Evolutionary conservation across 2,797 vertebrate species (phyloP), one percentile per base, ranked within the genome.

Genomic region (Xenopus petersii): DNA sequence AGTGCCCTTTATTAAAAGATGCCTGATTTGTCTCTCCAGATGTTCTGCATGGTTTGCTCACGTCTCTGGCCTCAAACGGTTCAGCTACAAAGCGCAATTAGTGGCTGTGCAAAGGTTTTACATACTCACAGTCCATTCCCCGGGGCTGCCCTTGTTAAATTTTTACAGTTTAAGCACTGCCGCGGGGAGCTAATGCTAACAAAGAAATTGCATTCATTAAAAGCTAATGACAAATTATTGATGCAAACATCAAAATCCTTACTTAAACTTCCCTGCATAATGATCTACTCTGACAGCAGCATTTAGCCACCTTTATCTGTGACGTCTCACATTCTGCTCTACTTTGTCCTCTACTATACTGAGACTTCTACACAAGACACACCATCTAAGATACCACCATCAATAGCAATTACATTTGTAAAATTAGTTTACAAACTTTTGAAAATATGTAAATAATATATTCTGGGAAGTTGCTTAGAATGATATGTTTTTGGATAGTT

Each of bases 151-250:
- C 77, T 74, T 79, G 67, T 79, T 70, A 79, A 54, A 70, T 79
- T 79, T 79, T 74, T 79, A 77, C 77, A 79, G 71, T 70, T 74
- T 79, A 79, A 74, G 77, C 67, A 33, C 71, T 70, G 77, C 77
- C 71, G 67, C 61, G 55, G 77, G 77, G 77, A 74, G 59, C 61
- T 66, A 79, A 79, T 74, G 68, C 77, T 70, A 79, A 74, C 77
- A 74, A 79, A 79, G 71, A 74, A 74, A 79, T 79, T 74, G 77
- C 71, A 74, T 70, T 79, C 77, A 79, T 79, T 79, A 79, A 79
- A 74, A 61, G 55, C 67, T 74, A 79, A 79, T 79, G 71, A 79
- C 77, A 79, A 79, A 79, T 79, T 74, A 79, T 79, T 79, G 77
- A 79, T 79, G 71, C 71, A 74, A 79, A 79, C 77, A 79, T 79